These are phyloP conservation scores for Calvadosia cruxmelitensis DNA, from an alignment of 30 jellyfish, hydroid and myxozoan species.

Conservation along the genomic window DNA sequence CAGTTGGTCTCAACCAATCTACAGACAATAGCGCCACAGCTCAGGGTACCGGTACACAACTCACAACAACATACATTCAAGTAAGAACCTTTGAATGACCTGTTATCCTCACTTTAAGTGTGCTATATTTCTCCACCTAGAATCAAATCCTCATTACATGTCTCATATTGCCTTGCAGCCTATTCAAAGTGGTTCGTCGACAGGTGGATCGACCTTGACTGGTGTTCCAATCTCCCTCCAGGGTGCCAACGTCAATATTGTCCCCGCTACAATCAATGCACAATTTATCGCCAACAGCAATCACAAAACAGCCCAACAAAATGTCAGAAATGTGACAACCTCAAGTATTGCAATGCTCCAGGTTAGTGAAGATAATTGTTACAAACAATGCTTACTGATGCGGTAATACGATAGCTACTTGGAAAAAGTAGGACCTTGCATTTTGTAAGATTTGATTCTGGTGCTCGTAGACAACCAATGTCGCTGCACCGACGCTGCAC, in stretches of 20 bases:
- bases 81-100: too few relatives aligned
- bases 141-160: too few relatives aligned
- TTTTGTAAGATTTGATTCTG: neutral
- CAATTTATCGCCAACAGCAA: conserved; percentile 71
- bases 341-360: conserved; percentile 86
- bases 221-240: conserved; percentile 89
- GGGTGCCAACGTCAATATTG: conserved; percentile 86
- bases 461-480: conserved; percentile 32
- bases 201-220: conserved; percentile 23
- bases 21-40: conserved; percentile 33
- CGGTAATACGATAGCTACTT: too few relatives aligned
- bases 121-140: too few relatives aligned
- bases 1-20: conserved; percentile 28
- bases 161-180: neutral
- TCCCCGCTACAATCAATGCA: conserved; percentile 75
- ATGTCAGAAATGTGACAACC: conserved; percentile 81
- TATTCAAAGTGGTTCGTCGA: neutral
- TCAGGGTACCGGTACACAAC: conserved; percentile 32
- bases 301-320: conserved; percentile 55
- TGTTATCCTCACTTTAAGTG: too few relatives aligned
- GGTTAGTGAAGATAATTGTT: too few relatives aligned
- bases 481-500: conserved; percentile 43
- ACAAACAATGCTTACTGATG: too few relatives aligned
- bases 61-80: conserved; percentile 76
- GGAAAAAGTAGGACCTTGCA: too few relatives aligned